Percentiles rank a stretch among this genome's conserved stretches.
These are phyloP conservation scores for Andricus quercusramuli DNA, from an alignment of 2,888 invertebrate genomes.

Conservation along the genomic window DNA sequence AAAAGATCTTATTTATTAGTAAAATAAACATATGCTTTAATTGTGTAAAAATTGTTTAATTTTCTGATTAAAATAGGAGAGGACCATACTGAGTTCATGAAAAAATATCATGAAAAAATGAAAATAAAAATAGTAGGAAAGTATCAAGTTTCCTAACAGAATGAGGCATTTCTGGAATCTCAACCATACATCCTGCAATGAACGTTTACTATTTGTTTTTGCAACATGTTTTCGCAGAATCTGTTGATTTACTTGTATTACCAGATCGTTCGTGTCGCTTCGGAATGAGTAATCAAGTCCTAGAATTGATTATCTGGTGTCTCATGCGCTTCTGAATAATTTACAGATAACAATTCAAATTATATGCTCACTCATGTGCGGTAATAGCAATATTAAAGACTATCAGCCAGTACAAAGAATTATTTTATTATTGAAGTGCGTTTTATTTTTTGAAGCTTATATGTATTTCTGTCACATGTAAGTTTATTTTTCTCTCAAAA, in stretches of 20 bases:
- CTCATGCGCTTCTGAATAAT: neutral
- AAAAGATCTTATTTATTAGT: too few relatives aligned
- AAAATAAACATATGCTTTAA: too few relatives aligned
- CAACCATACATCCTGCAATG: neutral
- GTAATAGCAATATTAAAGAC: neutral
- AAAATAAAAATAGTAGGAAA: neutral
- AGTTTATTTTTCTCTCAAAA: neutral
- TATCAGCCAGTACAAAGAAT: neutral
- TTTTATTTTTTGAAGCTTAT: neutral
- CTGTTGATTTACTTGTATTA: neutral
- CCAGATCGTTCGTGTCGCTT: neutral
- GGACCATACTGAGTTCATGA: too few relatives aligned
- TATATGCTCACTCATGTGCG: neutral
- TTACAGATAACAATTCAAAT: slow-evolving; percentile 3
- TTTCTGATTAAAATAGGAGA: too few relatives aligned
- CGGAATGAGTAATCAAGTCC: neutral
- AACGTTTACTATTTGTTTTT: neutral
- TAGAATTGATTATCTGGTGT: neutral
- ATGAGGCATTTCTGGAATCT: neutral
- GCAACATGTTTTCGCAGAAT: neutral
- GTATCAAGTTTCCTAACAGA: neutral
- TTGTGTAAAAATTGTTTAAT: too few relatives aligned
- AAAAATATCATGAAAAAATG: too few relatives aligned
- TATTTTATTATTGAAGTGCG: neutral
- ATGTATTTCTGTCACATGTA: neutral